These are phyloP conservation scores for Cygnus olor DNA, from an alignment of 2,797 vertebrate species.

Conservation along the genomic window DNA sequence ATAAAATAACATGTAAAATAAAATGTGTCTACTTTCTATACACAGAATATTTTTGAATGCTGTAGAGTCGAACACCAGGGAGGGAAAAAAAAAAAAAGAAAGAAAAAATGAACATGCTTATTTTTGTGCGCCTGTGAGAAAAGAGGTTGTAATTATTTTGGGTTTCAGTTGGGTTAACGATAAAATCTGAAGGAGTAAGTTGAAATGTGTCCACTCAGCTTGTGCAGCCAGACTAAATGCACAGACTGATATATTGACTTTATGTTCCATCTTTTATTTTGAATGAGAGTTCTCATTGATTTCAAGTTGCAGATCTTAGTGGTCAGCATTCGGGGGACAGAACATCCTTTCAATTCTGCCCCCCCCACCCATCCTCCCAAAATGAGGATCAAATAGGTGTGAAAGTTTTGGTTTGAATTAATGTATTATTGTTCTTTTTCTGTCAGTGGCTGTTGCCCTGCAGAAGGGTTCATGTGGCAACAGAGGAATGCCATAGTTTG, in stretches of 20 bases:
- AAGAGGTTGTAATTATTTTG: neutral
- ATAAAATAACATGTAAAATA: neutral
- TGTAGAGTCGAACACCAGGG: neutral
- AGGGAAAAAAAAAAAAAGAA: neutral
- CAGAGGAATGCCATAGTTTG: neutral
- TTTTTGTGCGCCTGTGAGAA: fast-evolving
- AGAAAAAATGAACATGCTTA: neutral
- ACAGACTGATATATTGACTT: neutral
- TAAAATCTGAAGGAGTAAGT: neutral
- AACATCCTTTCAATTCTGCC: neutral
- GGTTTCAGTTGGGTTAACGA: neutral
- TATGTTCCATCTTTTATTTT: neutral
- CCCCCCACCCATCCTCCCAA: neutral
- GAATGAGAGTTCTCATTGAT: neutral
- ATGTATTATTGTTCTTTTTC: neutral
- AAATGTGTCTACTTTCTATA: neutral
- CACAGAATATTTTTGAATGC: neutral
- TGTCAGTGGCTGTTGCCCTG: neutral
- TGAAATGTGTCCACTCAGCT: neutral
- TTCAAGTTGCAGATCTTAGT: neutral
- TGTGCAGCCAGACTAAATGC: neutral
- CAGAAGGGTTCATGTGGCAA: neutral
- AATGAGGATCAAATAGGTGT: neutral
- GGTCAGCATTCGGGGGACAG: neutral
- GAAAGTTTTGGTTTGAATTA: neutral